Base-by-base conservation (phyloP, 2,888 invertebrate species). In the Apocheima hispidaria region DNA sequence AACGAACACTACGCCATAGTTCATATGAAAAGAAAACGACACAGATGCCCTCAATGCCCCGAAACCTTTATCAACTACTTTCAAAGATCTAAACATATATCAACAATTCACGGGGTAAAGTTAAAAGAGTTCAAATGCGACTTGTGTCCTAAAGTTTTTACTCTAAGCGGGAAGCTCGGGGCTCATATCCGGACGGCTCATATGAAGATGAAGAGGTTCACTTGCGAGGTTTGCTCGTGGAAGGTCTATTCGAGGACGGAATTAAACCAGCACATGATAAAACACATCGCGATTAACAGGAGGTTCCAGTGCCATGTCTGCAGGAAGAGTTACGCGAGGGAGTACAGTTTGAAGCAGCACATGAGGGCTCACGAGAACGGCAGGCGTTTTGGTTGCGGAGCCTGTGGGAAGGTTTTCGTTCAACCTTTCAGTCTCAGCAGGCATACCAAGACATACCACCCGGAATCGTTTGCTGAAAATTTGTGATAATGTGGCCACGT, bases 201-300 rank as follows among this genome's bases (percentile, higher is more conserved):
- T 74, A 81, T 93, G 16, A 93, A 92, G 60, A 68, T 86, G 51
- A 92, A 91, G 60, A 67, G 92, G 4, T 88, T 88, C 40, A 75
- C 87, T 0, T 94, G 94, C 54, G 83, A 88, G 10, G 76, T 92
- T 0, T 94, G 94, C 44, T 93, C 93, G 9, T 93, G 93, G 84
- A 89, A 90, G 54, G 94, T 94, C 69, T 93, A 93, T 65, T 92
- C 93, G 0, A 92, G 90, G 26, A 91, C 92, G 0, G 93, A 93
- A 54, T 78, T 94, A n/a, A 93, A 92, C 35, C 90, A 92, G 12
- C 94, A 94, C 41, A 93, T 93, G 92, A 69, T 93, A 0, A 85
- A 89, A 7, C 94, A 94, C 38, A 88, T 88, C 0, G 94, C 94
- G 1, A 9, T 33, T 0, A 93, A 93, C 56, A 83, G 90, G 4